A percentile compares a stretch with the other conserved stretches of the same genome.
Evolutionary conservation across 1,140 invertebrate species (phyloP).

Genomic region (Halictus rubicundus): DNA sequence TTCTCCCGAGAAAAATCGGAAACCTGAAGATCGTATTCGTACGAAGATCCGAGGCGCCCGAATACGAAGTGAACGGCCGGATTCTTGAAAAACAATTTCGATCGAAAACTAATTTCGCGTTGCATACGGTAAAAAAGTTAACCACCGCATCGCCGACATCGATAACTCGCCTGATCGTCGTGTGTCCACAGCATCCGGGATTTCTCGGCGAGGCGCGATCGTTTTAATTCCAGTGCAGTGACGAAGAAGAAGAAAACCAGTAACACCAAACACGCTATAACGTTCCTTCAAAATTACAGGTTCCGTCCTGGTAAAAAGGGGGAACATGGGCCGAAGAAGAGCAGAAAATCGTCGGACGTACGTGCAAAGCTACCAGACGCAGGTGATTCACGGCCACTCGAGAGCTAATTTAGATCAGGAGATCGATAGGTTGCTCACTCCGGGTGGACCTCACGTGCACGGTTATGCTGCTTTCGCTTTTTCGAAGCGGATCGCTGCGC

Average conservation of each 20-base stretch:
- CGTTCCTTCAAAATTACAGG: slow-evolving; percentile 19
- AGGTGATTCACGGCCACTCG: slow-evolving; percentile 43
- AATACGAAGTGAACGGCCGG: no score
- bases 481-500: slow-evolving; percentile 32
- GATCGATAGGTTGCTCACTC: slow-evolving; percentile 41
- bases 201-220: no score
- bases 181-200: no score
- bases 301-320: not conserved
- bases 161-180: not conserved
- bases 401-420: slow-evolving; percentile 48
- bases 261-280: not conserved
- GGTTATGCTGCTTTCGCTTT: slow-evolving; percentile 44
- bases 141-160: not conserved
- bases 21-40: no score
- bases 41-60: no score
- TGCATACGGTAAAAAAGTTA: not conserved
- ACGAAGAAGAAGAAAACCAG: not conserved
- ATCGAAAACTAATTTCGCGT: no score
- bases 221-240: not conserved
- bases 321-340: not conserved
- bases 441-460: slow-evolving; percentile 32
- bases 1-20: no score
- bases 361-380: slow-evolving; percentile 33
- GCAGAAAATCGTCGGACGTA: slow-evolving; percentile 19
- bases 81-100: no score